Percentiles rank a stretch among this genome's conserved stretches.
Evolutionary conservation across 1,140 invertebrate genomes (phyloP).

Genomic region (Halyomorpha halys): DNA sequence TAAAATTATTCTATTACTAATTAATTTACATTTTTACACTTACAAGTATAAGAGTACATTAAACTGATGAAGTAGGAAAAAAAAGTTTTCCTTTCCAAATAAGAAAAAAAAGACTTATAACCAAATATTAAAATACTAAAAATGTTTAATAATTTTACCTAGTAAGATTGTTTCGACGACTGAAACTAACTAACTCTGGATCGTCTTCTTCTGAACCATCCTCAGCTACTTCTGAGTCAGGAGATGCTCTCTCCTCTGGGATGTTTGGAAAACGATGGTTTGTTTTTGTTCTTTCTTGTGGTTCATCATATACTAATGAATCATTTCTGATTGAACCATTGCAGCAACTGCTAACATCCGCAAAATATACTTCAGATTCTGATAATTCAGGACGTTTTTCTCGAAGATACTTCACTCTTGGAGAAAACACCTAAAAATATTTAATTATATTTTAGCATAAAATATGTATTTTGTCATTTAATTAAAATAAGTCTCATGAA

Average conservation of each 20-base stretch:
- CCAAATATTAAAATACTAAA: too few species aligned
- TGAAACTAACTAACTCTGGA: slow-evolving; percentile 28
- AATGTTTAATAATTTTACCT: neutral
- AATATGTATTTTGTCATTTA: too few species aligned
- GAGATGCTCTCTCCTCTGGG: slow-evolving; percentile 27
- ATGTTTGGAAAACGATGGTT: slow-evolving; percentile 25
- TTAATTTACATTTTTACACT: too few species aligned
- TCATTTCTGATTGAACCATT: slow-evolving; percentile 57
- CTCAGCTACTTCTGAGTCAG: slow-evolving; percentile 27
- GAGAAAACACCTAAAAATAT: slow-evolving; percentile 18
- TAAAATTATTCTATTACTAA: too few species aligned
- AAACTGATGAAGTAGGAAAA: too few species aligned
- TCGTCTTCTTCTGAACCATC: slow-evolving; percentile 30
- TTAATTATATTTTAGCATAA: neutral
- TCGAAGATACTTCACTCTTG: slow-evolving; percentile 25
- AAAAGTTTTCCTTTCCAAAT: too few species aligned
- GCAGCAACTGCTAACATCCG: slow-evolving; percentile 75
- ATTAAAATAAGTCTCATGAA: too few species aligned
- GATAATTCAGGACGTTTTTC: slow-evolving; percentile 35
- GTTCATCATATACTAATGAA: slow-evolving; percentile 33
- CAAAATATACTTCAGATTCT: slow-evolving; percentile 70
- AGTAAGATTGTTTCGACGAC: slow-evolving; percentile 11
- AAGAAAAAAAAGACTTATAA: too few species aligned
- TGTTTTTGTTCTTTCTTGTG: slow-evolving; percentile 25
- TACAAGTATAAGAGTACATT: too few species aligned